Conservation (phyloP, 2,113 vertebrate species). For the Panthera leo region DNA sequence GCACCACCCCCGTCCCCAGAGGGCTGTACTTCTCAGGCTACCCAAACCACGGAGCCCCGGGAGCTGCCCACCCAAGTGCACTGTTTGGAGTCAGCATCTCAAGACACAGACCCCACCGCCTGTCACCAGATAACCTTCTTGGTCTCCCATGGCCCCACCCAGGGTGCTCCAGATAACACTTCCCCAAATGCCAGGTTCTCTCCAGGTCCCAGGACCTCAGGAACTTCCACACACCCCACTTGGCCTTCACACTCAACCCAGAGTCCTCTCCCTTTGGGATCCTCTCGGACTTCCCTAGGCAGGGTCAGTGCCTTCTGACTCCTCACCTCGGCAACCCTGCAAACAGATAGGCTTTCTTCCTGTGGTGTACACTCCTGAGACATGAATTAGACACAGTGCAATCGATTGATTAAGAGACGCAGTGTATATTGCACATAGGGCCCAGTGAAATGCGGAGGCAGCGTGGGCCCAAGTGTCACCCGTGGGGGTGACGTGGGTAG, state of each 20-base stretch:
- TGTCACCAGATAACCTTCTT: not conserved
- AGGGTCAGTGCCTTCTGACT: not conserved
- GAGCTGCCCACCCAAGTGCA: too few relatives aligned
- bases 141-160: not conserved
- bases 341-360: not conserved
- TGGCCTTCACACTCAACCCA: not conserved
- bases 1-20: not conserved
- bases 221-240: not conserved
- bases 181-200: not conserved
- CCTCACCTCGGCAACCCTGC: too few relatives aligned
- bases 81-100: not conserved
- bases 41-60: not conserved
- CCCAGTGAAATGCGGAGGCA: rapidly evolving
- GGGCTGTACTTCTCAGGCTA: not conserved
- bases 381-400: rapidly evolving
- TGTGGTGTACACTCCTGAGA: rapidly evolving
- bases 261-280: not conserved
- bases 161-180: too few relatives aligned
- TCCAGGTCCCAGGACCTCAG: not conserved
- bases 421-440: not conserved
- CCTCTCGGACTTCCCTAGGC: not conserved
- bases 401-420: rapidly evolving
- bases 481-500: rapidly evolving
- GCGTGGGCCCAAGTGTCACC: not conserved
- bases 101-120: not conserved